Conservation (phyloP, 2,797 vertebrate species). For the Eulemur mongoz region DNA sequence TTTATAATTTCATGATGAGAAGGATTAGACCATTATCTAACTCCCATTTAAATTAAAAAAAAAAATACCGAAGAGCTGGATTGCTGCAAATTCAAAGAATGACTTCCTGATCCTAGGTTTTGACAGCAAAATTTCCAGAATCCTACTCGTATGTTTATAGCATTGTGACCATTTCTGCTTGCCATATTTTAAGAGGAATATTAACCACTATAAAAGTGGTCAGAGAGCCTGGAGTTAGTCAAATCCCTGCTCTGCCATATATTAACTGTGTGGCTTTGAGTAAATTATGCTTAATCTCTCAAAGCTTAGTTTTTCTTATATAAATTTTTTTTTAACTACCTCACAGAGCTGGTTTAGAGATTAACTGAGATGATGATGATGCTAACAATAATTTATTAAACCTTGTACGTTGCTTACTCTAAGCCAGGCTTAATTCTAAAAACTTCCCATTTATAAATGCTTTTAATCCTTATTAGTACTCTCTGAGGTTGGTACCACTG, state of each 20-base stretch:
- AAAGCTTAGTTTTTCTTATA: neutral
- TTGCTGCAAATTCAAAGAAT: neutral
- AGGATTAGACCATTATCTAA: neutral
- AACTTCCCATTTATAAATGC: neutral
- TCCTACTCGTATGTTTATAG: neutral
- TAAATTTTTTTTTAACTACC: neutral
- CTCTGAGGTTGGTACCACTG: neutral
- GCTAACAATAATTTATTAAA: neutral
- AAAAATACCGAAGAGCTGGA: neutral
- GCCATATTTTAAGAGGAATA: neutral
- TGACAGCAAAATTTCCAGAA: neutral
- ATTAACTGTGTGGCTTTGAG: neutral
- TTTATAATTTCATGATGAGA: neutral
- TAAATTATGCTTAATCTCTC: constrained; percentile 1
- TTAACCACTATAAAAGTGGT: neutral
- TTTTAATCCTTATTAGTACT: neutral
- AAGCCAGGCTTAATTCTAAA: neutral
- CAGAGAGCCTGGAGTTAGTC: constrained; percentile 21
- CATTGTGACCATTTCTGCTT: neutral
- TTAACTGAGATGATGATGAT: neutral
- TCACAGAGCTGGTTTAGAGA: neutral
- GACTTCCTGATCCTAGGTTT: neutral
- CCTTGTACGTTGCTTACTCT: neutral
- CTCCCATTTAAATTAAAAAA: neutral
- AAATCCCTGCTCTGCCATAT: neutral